Evolutionary conservation across 2,888 invertebrate genomes (phyloP).

Genomic region (Clistopyga incitator): DNA sequence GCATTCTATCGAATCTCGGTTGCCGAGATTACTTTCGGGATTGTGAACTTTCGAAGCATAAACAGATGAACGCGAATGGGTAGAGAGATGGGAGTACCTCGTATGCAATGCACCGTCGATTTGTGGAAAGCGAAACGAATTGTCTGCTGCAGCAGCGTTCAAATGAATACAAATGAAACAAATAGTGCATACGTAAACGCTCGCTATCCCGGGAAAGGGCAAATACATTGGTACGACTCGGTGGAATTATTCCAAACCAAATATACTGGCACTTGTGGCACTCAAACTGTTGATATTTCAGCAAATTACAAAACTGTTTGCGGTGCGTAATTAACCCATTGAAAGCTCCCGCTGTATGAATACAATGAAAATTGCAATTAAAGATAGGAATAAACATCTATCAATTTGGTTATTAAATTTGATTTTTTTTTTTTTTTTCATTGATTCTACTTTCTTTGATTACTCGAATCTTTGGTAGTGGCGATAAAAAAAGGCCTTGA

Average conservation of each 20-base stretch:
- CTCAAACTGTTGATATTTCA: constrained; percentile 40
- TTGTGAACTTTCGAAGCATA: constrained; percentile 44
- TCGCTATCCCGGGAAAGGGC: constrained; percentile 35
- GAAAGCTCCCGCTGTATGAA: background rate
- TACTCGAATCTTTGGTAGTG: too few relatives aligned
- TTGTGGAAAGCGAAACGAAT: constrained; percentile 46
- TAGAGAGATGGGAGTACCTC: constrained; percentile 9
- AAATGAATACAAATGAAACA: constrained; percentile 50
- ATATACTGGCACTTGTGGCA: constrained; percentile 8
- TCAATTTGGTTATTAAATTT: background rate
- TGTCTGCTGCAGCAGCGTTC: constrained; percentile 8
- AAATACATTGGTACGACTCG: constrained; percentile 48
- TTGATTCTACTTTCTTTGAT: too few relatives aligned
- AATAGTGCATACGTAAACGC: constrained; percentile 56
- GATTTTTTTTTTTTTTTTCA: background rate
- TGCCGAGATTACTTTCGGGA: constrained; percentile 29
- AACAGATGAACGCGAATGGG: constrained; percentile 38
- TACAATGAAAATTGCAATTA: background rate
- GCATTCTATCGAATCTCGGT: constrained; percentile 55
- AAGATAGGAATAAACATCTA: background rate
- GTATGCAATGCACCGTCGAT: constrained; percentile 38
- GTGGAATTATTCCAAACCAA: constrained; percentile 52
- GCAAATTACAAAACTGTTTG: constrained; percentile 32
- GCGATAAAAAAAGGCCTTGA: background rate
- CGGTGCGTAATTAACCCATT: constrained; percentile 37